Percentiles rank a stretch among this genome's conserved stretches.
phyloP scores from a whole-genome alignment of 2,797 vertebrate species.

The Eulemur coronatus region DNA sequence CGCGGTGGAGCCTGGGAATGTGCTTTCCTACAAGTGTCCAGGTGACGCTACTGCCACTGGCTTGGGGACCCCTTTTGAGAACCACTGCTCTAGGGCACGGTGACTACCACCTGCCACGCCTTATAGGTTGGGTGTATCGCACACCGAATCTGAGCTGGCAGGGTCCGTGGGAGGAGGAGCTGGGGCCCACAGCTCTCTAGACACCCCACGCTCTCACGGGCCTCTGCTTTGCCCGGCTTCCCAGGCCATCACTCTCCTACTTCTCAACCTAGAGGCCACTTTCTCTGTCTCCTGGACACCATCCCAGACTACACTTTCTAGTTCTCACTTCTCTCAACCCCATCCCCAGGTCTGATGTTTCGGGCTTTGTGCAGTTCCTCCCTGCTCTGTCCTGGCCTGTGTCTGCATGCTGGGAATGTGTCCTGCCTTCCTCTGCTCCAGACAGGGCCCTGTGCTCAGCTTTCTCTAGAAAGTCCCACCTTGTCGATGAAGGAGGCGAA shows the following conservation, averaged over 20 bases:
- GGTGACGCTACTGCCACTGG: background rate
- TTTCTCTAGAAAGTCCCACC: slow-evolving; percentile 79
- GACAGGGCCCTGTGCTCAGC: too few species aligned
- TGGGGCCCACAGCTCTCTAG: background rate
- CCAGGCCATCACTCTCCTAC: background rate
- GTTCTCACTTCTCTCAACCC: background rate
- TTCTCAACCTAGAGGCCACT: background rate
- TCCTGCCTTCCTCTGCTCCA: background rate
- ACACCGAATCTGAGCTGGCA: background rate
- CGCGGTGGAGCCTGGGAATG: background rate
- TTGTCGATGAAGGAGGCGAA: slow-evolving; percentile 93
- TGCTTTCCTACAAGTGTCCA: background rate
- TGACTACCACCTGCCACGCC: background rate
- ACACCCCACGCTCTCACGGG: background rate
- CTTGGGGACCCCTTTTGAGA: background rate
- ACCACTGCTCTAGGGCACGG: background rate
- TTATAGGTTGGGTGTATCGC: background rate
- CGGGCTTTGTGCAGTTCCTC: background rate
- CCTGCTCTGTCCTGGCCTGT: background rate
- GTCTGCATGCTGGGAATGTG: background rate
- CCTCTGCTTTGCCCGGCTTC: background rate
- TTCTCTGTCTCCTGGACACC: background rate
- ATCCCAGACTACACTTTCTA: background rate
- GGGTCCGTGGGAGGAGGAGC: background rate
- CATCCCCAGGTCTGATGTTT: background rate